A percentile compares a stretch with the other conserved stretches of the same genome.
Conservation (phyloP, 2,113 vertebrate species). For the Heterocephalus glaber region DNA sequence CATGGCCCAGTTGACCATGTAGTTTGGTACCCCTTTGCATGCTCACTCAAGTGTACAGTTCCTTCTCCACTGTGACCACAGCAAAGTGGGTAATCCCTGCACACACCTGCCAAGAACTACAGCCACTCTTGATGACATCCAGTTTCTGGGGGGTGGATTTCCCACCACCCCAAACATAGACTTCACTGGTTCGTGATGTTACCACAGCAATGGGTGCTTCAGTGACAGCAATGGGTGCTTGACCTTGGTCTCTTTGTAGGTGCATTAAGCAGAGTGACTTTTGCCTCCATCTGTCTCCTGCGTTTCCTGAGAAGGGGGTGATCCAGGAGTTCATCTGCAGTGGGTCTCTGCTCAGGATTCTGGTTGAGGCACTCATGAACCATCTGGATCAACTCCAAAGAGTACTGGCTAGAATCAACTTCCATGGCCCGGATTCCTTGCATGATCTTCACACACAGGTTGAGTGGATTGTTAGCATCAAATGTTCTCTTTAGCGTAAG, state of each 20-base stretch:
- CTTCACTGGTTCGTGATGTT: constrained; percentile 96
- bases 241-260: no score
- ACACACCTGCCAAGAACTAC: constrained; percentile 95
- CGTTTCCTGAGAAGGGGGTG: constrained; percentile 89
- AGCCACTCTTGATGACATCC: constrained; percentile 96
- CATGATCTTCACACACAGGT: constrained; percentile 98
- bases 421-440: constrained; percentile 98
- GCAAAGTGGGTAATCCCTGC: constrained; percentile 98
- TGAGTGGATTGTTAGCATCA: constrained; percentile 97
- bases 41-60: constrained; percentile 98
- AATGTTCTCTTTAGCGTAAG: constrained; percentile 97
- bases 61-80: constrained; percentile 98
- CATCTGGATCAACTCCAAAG: constrained; percentile 91
- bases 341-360: constrained; percentile 96
- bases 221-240: constrained; percentile 89
- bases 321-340: constrained; percentile 92
- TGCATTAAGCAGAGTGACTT: no score
- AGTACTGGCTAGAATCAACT: constrained; percentile 92
- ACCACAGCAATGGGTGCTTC: constrained; percentile 97
- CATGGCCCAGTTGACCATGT: constrained; percentile 97
- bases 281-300: no score
- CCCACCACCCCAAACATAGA: constrained; percentile 98
- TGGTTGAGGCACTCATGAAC: constrained; percentile 95
- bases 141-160: constrained; percentile 98
- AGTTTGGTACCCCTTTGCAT: constrained; percentile 97